Evolutionary conservation across 2,797 vertebrate species (phyloP).

Genomic region (Novumbra hubbsi): DNA sequence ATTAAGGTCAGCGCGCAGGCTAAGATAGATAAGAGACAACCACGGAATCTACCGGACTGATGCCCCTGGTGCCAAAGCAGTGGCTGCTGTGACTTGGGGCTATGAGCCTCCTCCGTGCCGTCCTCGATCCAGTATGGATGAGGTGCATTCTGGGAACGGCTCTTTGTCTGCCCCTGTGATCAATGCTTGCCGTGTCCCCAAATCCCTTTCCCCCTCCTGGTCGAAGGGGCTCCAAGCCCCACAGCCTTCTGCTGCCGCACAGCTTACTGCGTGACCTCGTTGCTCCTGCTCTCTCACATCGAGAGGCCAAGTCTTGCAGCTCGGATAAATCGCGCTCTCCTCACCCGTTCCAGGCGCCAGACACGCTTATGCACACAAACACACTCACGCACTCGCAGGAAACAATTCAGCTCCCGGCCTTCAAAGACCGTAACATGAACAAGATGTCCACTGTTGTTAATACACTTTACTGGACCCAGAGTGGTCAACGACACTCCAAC

Average conservation of each 20-base stretch:
- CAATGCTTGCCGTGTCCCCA: not conserved
- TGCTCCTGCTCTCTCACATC: constrained; percentile 30
- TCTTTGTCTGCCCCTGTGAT: not conserved
- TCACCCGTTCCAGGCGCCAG: not conserved
- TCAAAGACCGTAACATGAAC: constrained; percentile 38
- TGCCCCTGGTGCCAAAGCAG: not conserved
- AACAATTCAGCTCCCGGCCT: not conserved
- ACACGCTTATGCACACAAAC: not conserved
- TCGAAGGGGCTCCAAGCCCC: no score
- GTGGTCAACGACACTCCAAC: not conserved
- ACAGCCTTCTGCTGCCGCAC: not conserved
- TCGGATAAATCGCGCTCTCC: not conserved
- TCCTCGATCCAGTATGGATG: not conserved
- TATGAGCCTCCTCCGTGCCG: not conserved
- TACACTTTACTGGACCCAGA: not conserved
- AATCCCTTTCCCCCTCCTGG: not conserved
- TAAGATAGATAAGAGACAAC: not conserved
- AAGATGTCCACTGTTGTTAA: constrained; percentile 27
- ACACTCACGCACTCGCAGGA: not conserved
- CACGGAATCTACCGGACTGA: not conserved
- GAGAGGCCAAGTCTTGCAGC: not conserved
- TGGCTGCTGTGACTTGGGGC: not conserved
- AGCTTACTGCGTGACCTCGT: not conserved
- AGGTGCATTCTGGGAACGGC: not conserved
- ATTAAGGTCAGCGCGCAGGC: not conserved